Conservation (phyloP, 2,113 vertebrate species). For the Tonatia bakeri region DNA sequence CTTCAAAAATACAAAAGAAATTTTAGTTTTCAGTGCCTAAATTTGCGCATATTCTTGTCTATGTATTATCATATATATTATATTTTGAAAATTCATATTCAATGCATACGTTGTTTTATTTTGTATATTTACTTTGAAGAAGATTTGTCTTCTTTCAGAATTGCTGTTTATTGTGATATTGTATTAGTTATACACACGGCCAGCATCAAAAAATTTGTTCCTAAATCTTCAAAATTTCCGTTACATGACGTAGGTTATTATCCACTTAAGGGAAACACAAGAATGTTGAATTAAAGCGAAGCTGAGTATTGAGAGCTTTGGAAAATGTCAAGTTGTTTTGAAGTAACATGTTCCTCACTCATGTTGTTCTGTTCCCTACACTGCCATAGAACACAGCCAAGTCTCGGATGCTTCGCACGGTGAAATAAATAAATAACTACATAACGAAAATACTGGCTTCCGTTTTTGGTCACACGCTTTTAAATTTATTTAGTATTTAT, state of each 20-base stretch:
- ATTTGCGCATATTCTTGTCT: background rate
- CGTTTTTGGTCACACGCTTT: background rate
- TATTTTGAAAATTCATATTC: background rate
- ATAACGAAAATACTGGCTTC: background rate
- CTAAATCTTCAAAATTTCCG: slow-evolving; percentile 34
- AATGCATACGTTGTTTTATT: background rate
- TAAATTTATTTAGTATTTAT: background rate
- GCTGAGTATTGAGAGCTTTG: slow-evolving; percentile 23
- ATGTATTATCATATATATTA: background rate
- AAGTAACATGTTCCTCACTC: slow-evolving; percentile 29
- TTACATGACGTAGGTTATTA: slow-evolving; percentile 36
- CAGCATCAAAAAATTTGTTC: background rate
- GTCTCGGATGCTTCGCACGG: background rate
- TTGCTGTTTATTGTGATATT: background rate
- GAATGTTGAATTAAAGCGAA: slow-evolving; percentile 39
- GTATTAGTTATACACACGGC: background rate
- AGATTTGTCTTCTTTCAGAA: background rate
- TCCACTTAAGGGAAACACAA: background rate
- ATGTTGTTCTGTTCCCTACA: background rate
- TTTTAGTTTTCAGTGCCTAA: background rate
- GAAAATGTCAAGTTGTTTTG: slow-evolving; percentile 60
- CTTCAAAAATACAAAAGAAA: background rate
- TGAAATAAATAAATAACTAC: background rate
- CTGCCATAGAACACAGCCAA: background rate
- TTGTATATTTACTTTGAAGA: background rate